These are phyloP conservation scores for Lacerta viridis DNA, from an alignment of 2,797 vertebrate species.

Conservation along the genomic window DNA sequence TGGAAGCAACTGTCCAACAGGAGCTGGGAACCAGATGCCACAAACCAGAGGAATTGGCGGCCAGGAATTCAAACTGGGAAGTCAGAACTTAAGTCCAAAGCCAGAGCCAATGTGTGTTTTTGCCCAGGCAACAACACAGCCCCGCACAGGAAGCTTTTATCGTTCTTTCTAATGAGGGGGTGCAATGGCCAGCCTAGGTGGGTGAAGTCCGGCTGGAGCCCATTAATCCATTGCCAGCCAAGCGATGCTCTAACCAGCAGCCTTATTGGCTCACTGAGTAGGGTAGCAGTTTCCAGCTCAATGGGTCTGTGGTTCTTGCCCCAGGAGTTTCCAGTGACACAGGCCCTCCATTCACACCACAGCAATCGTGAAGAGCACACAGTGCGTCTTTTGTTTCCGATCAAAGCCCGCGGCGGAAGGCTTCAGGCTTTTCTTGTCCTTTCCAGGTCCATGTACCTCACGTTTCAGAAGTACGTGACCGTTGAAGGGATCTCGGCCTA, in stretches of 20 bases:
- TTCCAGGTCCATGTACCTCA: conserved; percentile 89
- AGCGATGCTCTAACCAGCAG: background rate
- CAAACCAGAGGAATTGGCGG: no score
- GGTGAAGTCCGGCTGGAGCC: background rate
- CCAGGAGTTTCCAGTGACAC: background rate
- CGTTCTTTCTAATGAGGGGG: background rate
- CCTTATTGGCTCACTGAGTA: background rate
- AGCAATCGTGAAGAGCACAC: no score
- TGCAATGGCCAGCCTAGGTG: background rate
- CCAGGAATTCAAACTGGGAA: no score
- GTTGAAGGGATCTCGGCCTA: conserved; percentile 87
- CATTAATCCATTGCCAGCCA: background rate
- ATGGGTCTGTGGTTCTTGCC: background rate
- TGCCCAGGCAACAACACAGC: background rate
- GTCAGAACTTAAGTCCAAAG: no score
- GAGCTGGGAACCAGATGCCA: background rate
- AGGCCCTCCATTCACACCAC: no score
- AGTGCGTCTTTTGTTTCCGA: background rate
- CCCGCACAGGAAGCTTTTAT: background rate
- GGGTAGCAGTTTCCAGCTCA: background rate
- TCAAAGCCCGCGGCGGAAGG: background rate
- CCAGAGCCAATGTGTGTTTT: no score
- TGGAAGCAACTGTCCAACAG: no score
- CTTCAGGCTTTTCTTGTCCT: background rate
- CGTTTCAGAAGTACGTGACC: conserved; percentile 84